Evolutionary conservation across 1,140 invertebrate genomes (phyloP).

Genomic region (Bradynema listronoti): DNA sequence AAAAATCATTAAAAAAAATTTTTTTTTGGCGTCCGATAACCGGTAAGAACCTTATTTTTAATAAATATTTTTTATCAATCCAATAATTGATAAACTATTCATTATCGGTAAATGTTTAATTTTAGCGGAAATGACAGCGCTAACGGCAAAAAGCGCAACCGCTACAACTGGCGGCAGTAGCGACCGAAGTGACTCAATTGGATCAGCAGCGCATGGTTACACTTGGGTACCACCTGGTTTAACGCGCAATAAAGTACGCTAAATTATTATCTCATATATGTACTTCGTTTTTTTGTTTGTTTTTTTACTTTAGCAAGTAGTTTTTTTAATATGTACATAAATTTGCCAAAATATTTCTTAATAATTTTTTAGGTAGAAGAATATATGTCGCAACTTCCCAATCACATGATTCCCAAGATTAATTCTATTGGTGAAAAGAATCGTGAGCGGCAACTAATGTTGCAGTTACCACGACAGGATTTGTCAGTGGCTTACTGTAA

Average conservation of each 20-base stretch:
- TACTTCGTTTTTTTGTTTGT: slow-evolving; percentile 25
- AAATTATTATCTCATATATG: too few species aligned
- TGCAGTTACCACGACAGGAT: slow-evolving; percentile 81
- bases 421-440: slow-evolving; percentile 72
- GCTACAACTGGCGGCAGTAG: slow-evolving; percentile 23
- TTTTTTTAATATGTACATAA: slow-evolving; percentile 7
- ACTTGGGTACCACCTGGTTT: slow-evolving; percentile 57
- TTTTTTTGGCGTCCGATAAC: too few species aligned
- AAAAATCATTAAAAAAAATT: too few species aligned
- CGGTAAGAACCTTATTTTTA: too few species aligned
- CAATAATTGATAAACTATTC: too few species aligned
- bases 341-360: background rate
- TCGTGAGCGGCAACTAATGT: slow-evolving; percentile 73
- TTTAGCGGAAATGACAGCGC: slow-evolving; percentile 33
- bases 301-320: background rate
- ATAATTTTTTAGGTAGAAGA: slow-evolving; percentile 63
- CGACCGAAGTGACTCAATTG: slow-evolving; percentile 29
- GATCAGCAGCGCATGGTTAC: slow-evolving; percentile 54
- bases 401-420: slow-evolving; percentile 69
- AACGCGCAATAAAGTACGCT: slow-evolving; percentile 46
- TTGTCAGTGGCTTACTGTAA: slow-evolving; percentile 78
- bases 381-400: slow-evolving; percentile 70
- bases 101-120: too few species aligned
- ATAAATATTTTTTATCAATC: too few species aligned
- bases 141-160: slow-evolving; percentile 22